These are phyloP conservation scores for Pandemis corylana DNA, from an alignment of 2,888 invertebrate genomes.

Conservation along the genomic window DNA sequence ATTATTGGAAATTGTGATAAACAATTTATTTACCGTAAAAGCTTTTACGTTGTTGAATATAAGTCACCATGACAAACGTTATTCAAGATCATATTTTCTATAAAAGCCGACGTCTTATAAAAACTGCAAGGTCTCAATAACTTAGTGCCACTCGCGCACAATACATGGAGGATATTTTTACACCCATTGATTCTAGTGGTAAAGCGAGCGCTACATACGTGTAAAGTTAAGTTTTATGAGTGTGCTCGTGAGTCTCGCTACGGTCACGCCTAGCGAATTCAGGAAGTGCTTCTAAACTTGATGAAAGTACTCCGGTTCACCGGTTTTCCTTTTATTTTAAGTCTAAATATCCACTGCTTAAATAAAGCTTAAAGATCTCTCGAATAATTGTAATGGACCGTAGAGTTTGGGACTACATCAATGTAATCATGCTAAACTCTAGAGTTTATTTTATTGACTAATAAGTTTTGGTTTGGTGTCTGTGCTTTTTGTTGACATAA, in stretches of 20 bases:
- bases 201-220: slow-evolving; percentile 11
- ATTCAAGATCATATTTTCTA: slow-evolving; percentile 5
- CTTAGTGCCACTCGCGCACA: background rate
- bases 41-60: background rate
- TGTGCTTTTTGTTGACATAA: too few species aligned
- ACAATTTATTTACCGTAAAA: background rate
- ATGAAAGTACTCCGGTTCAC: slow-evolving; percentile 44
- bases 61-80: slow-evolving; percentile 3
- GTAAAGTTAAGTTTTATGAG: slow-evolving; percentile 32
- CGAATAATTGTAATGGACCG: background rate
- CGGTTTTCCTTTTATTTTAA: slow-evolving; percentile 29
- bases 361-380: background rate
- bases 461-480: too few species aligned
- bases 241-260: slow-evolving; percentile 38
- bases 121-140: slow-evolving; percentile 6
- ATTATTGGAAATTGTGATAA: background rate
- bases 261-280: slow-evolving; percentile 43
- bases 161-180: slow-evolving; percentile 10
- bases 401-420: background rate
- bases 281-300: slow-evolving; percentile 47
- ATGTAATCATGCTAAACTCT: too few species aligned
- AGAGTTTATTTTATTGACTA: too few species aligned
- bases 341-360: background rate
- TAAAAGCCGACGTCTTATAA: background rate
- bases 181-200: slow-evolving; percentile 15